These are phyloP conservation scores for Sebastolobus alascanus DNA, from an alignment of 2,797 vertebrate species.

Conservation along the genomic window DNA sequence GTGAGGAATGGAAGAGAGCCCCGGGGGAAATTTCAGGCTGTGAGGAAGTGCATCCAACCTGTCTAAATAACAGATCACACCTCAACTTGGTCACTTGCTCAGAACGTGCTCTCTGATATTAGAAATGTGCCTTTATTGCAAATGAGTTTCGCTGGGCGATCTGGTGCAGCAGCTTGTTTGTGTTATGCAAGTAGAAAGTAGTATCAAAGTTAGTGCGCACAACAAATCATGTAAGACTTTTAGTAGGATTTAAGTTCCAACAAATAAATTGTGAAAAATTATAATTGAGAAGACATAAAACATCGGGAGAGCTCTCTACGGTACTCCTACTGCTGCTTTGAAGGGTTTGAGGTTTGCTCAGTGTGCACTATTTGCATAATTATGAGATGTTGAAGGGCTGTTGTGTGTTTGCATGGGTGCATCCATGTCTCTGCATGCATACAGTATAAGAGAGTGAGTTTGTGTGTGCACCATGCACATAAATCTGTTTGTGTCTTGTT, in stretches of 20 bases:
- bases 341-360: conserved; percentile 32
- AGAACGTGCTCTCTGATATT: conserved; percentile 81
- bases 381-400: conserved; percentile 28
- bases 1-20: conserved; percentile 88
- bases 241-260: neutral
- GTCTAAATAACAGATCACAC: conserved; percentile 91
- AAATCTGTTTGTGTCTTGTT: neutral
- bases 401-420: conserved; percentile 8
- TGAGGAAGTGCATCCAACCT: conserved; percentile 88
- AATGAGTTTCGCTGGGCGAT: conserved; percentile 58
- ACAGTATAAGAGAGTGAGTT: neutral
- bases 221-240: neutral
- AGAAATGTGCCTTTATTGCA: conserved; percentile 79
- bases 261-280: conserved; percentile 24
- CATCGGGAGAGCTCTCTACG: neutral
- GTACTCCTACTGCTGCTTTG: conserved; percentile 9
- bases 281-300: neutral
- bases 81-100: conserved; percentile 87
- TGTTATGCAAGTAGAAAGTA: conserved; percentile 18
- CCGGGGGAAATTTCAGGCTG: conserved; percentile 87
- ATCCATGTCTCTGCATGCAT: conserved; percentile 9
- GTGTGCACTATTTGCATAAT: conserved; percentile 38
- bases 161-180: conserved; percentile 59
- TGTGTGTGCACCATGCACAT: neutral
- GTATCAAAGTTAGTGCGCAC: neutral